Evolutionary conservation across 2,888 invertebrate species (phyloP), one percentile per base, ranked within the genome.

Genomic region (Andricus quercusramuli): DNA sequence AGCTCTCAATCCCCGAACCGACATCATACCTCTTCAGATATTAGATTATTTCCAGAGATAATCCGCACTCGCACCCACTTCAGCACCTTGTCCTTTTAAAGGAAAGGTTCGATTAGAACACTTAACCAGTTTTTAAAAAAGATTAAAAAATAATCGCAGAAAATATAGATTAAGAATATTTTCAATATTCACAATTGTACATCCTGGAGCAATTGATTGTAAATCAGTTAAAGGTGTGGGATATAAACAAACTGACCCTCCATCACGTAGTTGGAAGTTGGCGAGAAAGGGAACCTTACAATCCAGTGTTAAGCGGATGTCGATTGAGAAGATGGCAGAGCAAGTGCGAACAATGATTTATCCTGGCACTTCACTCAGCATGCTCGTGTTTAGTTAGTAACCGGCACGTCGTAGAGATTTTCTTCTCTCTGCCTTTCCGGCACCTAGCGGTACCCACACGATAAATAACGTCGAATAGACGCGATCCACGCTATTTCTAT

Each of bases 401-500:
- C 79, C 80, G 68, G 74, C 79, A 80, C 81, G 78, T 78, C 81
- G 68, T 78, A 25, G 78, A 79, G 82, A 85, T 83, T 85, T 85
- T 83, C 83, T 83, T 77, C 80, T 79, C 82, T 82, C 70, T 65
- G 79, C 80, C 82, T 86, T 85, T 85, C 87, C 86, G 85, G 80
- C 80, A 80, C 81, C 79, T 80, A 85, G 84, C 82, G 82, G 83
- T 84, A 79, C 78, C 68, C 44, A 70, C 66, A 80, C 83, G 85
- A 85, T 86, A 87, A 86, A 87, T 85, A 85, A 85, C 85, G 82
- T 74, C 85, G 86, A 88, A 88, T 88, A 85, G 88, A 83, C 83
- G 81, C 81, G 87, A 88, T 86, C 80, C 84, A 82, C 83, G 77
- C 82, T 84, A 83, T 85, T 86, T 85, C 77, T 82, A 67, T 65